Base-by-base conservation (phyloP, 2,113 vertebrate species). In the Eudorcas thomsonii region DNA sequence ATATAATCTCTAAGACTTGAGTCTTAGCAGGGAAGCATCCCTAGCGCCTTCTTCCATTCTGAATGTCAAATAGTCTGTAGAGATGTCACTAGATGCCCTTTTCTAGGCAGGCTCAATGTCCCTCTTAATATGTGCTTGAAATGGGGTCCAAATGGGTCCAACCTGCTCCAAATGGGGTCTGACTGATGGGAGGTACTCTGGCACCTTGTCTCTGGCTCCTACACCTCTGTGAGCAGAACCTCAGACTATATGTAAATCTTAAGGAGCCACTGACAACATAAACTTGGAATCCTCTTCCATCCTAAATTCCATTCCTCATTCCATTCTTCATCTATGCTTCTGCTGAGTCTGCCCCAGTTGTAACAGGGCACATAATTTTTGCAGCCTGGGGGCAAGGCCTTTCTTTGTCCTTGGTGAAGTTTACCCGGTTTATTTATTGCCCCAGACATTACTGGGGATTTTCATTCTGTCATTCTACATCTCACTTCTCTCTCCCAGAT, bases 71-170 rank as follows among this genome's bases (percentile, higher is more conserved):
- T 1, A 3, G 33, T 62, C 71, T 87, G 45, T 59, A 45, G 60
- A 83, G 28, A 33, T 80, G 83, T 90, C 39, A 30, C 52, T 39
- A 88, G 39, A 33, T 62, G 36, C 19, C 28, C 52, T 77, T 95
- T 30, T 71, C 11, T 82, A 36, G 15, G 25, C 23, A 33, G 33
- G 50, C 8, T 64, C 25, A 52, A 48, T 10, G 50, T 33, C 67
- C 33, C 17, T 80, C 84, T 81, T 62, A 8, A 91, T 85, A 93
- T 59, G 10, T 36, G 48, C 71, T 83, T 83, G 16, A 92, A 92
- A 36, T 74, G 21, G 67, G 19, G 10, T 25, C 11, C 36, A 39
- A 74, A 74, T 74, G 67, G n/a, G 67, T 74, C 43, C 84, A 83
- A 1, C 6, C 33, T 67, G 60, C 23, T 62, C 36, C 30, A 45